These are phyloP conservation scores for Troides helena DNA, from an alignment of 2,888 invertebrate genomes.

Conservation along the genomic window DNA sequence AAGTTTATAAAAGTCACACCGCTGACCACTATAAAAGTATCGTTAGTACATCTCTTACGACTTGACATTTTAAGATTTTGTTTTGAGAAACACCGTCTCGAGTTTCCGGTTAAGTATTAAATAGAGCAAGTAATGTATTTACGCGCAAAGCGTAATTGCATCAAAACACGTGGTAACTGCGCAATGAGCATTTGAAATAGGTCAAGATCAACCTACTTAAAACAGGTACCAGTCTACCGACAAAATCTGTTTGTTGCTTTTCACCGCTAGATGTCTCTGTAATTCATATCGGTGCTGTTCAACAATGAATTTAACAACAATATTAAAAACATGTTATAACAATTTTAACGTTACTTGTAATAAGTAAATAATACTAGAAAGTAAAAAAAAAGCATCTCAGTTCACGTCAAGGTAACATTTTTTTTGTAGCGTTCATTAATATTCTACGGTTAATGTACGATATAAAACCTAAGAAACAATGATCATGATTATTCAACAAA, in stretches of 20 bases:
- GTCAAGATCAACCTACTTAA: neutral
- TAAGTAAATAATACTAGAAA: neutral
- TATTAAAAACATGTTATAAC: no score
- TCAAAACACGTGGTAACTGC: neutral
- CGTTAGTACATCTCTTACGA: neutral
- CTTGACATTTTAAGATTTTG: neutral
- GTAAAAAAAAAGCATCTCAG: neutral
- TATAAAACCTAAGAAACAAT: neutral
- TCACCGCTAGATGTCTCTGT: neutral
- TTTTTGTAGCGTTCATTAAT: neutral
- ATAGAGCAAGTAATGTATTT: neutral
- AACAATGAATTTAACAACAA: no score
- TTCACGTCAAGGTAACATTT: neutral
- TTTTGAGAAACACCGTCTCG: neutral
- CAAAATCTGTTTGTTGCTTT: neutral
- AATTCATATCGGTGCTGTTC: neutral
- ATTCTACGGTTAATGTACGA: neutral
- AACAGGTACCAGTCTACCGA: neutral
- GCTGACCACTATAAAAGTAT: neutral
- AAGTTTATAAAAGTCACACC: neutral
- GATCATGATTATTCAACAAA: neutral
- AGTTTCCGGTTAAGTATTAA: neutral
- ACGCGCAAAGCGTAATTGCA: neutral
- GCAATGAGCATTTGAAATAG: conserved; percentile 2
- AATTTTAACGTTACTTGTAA: no score